Percentiles rank a stretch among this genome's conserved stretches.
phyloP scores from a whole-genome alignment of 2,888 invertebrate species.

The Onchidella celtica region DNA sequence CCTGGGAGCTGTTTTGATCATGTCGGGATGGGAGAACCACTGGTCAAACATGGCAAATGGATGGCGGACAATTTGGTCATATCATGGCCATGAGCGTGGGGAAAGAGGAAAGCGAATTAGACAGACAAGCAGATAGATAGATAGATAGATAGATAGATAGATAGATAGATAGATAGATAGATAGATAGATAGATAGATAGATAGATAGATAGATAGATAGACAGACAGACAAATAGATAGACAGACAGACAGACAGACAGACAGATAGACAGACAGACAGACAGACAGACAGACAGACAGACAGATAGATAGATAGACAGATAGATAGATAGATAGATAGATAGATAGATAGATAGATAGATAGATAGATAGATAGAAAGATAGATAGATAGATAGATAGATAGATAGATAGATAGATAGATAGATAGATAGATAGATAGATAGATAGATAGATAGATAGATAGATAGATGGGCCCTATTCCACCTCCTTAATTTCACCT shows the following conservation, averaged over 20 bases:
- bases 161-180: constrained; percentile 7
- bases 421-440: neutral
- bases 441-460: neutral
- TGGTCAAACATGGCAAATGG: too few relatives aligned
- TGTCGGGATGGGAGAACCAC: too few relatives aligned
- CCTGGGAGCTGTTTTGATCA: too few relatives aligned
- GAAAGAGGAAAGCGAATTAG: neutral
- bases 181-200: constrained; percentile 20
- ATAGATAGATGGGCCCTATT: too few relatives aligned
- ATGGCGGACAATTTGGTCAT: too few relatives aligned
- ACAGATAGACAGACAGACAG: too few relatives aligned
- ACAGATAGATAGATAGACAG: too few relatives aligned
- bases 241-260: too few relatives aligned
- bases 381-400: neutral
- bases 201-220: constrained; percentile 26
- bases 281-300: too few relatives aligned
- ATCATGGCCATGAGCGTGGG: neutral
- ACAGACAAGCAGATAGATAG: constrained; percentile 1
- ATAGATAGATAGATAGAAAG: constrained; percentile 7
- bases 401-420: neutral
- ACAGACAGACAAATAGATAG: too few relatives aligned
- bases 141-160: neutral
- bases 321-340: constrained; percentile 24
- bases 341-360: constrained; percentile 20
- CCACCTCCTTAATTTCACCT: too few relatives aligned